Evolutionary conservation across 92 coral and sea anemone genomes (phyloP).

Genomic region (Parazoanthus swiftii): DNA sequence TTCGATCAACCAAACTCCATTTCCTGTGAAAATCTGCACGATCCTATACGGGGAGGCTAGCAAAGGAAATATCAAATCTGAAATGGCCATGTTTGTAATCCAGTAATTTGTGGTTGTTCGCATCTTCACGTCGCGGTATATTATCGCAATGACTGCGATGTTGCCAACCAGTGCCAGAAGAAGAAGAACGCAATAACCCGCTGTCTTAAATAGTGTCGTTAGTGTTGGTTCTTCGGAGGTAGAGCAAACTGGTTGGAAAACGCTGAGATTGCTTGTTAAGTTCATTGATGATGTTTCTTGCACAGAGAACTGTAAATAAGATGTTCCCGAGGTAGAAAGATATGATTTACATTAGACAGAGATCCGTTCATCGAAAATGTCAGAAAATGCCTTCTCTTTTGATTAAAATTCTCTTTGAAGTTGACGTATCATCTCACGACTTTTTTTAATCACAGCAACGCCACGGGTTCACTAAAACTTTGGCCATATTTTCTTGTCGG

Average conservation of each 20-base stretch:
- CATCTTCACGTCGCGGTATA: conserved; percentile 43
- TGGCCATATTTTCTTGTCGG: not conserved
- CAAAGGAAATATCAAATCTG: conserved; percentile 49
- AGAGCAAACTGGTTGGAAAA: not conserved
- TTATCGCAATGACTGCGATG: conserved; percentile 26
- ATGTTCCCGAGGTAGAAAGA: too few relatives aligned
- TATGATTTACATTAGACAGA: too few relatives aligned
- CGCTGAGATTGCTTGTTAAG: not conserved
- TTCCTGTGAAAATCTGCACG: conserved; percentile 37
- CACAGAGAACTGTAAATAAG: too few relatives aligned
- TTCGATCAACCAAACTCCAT: conserved; percentile 38
- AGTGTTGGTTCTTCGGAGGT: not conserved
- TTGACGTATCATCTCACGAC: too few relatives aligned
- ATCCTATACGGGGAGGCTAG: conserved; percentile 50
- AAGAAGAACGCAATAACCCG: conserved; percentile 43
- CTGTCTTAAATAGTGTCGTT: not conserved
- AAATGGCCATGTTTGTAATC: conserved; percentile 56
- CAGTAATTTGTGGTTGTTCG: conserved; percentile 52
- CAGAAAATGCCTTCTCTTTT: not conserved
- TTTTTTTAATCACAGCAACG: not conserved
- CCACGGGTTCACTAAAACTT: not conserved
- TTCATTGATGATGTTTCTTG: not conserved
- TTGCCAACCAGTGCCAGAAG: conserved; percentile 45
- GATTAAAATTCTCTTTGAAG: too few relatives aligned
- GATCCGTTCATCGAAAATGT: not conserved